A percentile compares a stretch with the other conserved stretches of the same genome.
Conservation (phyloP, 2,113 vertebrate genomes). For the Synodontis membranacea region DNA sequence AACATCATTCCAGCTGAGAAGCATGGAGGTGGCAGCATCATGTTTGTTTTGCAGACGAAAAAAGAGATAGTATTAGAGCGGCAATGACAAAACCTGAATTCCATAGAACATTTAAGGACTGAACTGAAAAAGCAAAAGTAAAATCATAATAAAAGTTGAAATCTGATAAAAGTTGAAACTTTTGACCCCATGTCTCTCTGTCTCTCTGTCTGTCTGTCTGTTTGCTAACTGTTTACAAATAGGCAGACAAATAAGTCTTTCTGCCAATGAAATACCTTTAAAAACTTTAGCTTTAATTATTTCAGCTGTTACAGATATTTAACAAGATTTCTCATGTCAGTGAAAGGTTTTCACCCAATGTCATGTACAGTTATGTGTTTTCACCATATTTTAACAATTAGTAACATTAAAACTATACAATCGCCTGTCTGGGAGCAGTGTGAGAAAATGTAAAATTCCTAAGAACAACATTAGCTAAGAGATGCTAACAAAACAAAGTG, state of each 20-base stretch:
- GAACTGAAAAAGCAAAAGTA: background rate
- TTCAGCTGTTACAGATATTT: background rate
- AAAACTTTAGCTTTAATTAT: too few species aligned
- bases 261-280: too few species aligned
- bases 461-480: background rate
- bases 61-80: background rate
- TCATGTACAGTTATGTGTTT: background rate
- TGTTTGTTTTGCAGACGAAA: background rate
- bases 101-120: background rate
- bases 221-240: background rate
- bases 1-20: background rate
- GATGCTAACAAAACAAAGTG: background rate
- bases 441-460: background rate
- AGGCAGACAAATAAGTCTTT: too few species aligned
- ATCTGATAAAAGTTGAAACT: background rate
- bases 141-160: too few species aligned
- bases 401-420: background rate
- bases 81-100: background rate
- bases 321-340: background rate
- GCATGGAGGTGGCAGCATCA: background rate
- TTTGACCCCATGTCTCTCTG: background rate
- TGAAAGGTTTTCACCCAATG: background rate
- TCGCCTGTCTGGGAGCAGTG: background rate
- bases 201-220: background rate
- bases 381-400: background rate